A percentile compares a stretch with the other conserved stretches of the same genome.
Conservation (phyloP, 2,797 vertebrate genomes). For the Sebastes hopkinsi region DNA sequence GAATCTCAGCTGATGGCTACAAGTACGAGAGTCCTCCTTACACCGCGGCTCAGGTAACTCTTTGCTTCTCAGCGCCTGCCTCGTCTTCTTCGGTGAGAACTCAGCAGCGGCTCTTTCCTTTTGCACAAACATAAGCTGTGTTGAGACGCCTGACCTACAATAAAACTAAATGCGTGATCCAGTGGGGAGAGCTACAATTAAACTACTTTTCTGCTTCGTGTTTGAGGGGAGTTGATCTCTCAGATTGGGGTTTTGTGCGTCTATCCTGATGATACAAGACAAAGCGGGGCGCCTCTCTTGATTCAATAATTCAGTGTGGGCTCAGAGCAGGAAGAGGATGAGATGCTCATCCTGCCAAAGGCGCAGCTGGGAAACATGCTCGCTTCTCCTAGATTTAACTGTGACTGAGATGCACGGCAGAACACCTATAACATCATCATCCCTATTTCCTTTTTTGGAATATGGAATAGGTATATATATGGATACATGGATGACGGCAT, state of each 20-base stretch:
- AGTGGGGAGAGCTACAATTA: slow-evolving; percentile 14
- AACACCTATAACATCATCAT: not conserved
- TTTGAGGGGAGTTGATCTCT: slow-evolving; percentile 20
- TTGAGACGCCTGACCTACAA: not conserved
- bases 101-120: slow-evolving; percentile 6
- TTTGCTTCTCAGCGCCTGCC: not conserved
- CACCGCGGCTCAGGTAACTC: slow-evolving; percentile 25
- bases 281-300: slow-evolving; percentile 48
- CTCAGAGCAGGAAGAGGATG: slow-evolving; percentile 51
- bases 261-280: slow-evolving; percentile 57
- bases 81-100: not conserved
- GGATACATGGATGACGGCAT: not conserved
- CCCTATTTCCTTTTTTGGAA: not conserved
- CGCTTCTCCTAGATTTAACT: slow-evolving; percentile 29
- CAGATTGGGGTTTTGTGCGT: slow-evolving; percentile 33
- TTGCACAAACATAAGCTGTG: not conserved
- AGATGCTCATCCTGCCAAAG: slow-evolving; percentile 47
- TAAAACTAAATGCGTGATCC: not conserved
- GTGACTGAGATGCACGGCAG: slow-evolving; percentile 19
- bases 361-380: slow-evolving; percentile 39
- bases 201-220: slow-evolving; percentile 38
- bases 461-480: not conserved
- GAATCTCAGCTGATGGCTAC: slow-evolving; percentile 31
- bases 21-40: slow-evolving; percentile 18
- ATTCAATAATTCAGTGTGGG: slow-evolving; percentile 66